Evolutionary conservation across 2,888 invertebrate genomes (phyloP), one percentile per base, ranked within the genome.

Genomic region (Acanthosepion esculentum): DNA sequence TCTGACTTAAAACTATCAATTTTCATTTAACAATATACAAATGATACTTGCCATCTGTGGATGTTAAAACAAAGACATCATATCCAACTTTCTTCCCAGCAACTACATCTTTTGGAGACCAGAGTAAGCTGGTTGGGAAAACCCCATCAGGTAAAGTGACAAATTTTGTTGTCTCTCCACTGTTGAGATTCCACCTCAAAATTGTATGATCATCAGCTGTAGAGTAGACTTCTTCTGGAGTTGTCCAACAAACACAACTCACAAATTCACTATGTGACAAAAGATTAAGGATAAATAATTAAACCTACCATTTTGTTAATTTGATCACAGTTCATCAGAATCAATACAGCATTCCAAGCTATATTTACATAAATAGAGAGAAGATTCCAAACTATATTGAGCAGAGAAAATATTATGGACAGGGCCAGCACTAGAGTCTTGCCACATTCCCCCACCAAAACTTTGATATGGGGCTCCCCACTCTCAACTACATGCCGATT

Each of bases 181-280:
- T 98, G 94, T 98, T 98, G 41, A 99, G 98, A 97, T 98, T 99
- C 99, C 99, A 99, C 97, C 98, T 98, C 94, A 99, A 98, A 94
- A 99, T 98, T 96, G 98, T 98, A 97, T 99, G 99, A 97, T 99
- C 99, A 97, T 99, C 99, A n/a, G 99, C 99, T 59, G 98, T 98
- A 50, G 99, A 99, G 98, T 98, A 99, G 94, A 99, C 98, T 97
- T 99, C 99, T 97, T 99, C 99, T 55, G 99, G 98, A 96, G 98
- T 98, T 97, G 98, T 98, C 99, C 99, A 99, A 96, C 98, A 98
- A 29, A 99, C 98, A 97, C 99, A 99, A 95, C 98, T 98, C 26
- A 99, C 98, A n/a, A 98, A 98, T 96, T 98, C 98, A 95, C 98
- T 98, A 96, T 97, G 97, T 96, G 96, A 91, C 92, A 93, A 55